These are phyloP conservation scores for Rhimphoctona megacephalus DNA, from an alignment of 2,888 invertebrate genomes.

Conservation along the genomic window DNA sequence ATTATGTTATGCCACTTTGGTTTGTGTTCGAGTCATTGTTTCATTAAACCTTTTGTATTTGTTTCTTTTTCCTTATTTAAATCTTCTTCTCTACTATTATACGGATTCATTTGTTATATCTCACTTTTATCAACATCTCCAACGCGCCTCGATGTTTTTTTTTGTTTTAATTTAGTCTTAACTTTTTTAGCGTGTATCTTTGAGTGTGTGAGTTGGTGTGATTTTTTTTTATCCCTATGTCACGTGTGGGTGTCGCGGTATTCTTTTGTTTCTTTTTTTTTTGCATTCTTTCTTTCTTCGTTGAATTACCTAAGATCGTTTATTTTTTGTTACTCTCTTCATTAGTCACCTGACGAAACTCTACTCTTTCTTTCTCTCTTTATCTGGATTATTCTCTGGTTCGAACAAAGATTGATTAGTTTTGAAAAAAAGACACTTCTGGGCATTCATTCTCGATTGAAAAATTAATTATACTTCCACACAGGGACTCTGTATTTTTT, in stretches of 20 bases:
- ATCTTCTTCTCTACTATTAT: slow-evolving; percentile 34
- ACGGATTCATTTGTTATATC: slow-evolving; percentile 38
- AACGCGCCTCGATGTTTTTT: slow-evolving; percentile 47
- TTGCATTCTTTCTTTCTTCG: slow-evolving; percentile 44
- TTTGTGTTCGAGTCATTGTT: slow-evolving; percentile 69
- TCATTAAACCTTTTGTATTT: slow-evolving; percentile 65
- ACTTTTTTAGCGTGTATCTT: slow-evolving; percentile 27
- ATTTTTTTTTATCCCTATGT: slow-evolving; percentile 41
- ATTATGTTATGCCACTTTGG: slow-evolving; percentile 71
- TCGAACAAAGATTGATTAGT: slow-evolving; percentile 36
- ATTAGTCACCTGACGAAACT: slow-evolving; percentile 52
- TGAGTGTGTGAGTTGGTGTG: slow-evolving; percentile 37
- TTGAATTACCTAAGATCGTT: slow-evolving; percentile 66
- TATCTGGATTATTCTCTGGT: slow-evolving; percentile 43
- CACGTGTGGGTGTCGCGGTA: slow-evolving; percentile 29
- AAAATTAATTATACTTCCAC: slow-evolving; percentile 49
- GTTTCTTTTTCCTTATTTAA: slow-evolving; percentile 18
- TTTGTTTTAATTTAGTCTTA: slow-evolving; percentile 34
- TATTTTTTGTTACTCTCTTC: slow-evolving; percentile 11
- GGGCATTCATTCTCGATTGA: slow-evolving; percentile 53
- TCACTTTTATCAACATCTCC: slow-evolving; percentile 54
- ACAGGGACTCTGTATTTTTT: slow-evolving; percentile 40
- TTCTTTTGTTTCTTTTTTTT: slow-evolving; percentile 27
- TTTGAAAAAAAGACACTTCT: slow-evolving; percentile 46
- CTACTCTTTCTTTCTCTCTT: slow-evolving; percentile 21